These are phyloP conservation scores for Halisarca cf. caerulea DNA, from an alignment of 37 sponge, comb jelly and placozoan genomes.

Conservation along the genomic window DNA sequence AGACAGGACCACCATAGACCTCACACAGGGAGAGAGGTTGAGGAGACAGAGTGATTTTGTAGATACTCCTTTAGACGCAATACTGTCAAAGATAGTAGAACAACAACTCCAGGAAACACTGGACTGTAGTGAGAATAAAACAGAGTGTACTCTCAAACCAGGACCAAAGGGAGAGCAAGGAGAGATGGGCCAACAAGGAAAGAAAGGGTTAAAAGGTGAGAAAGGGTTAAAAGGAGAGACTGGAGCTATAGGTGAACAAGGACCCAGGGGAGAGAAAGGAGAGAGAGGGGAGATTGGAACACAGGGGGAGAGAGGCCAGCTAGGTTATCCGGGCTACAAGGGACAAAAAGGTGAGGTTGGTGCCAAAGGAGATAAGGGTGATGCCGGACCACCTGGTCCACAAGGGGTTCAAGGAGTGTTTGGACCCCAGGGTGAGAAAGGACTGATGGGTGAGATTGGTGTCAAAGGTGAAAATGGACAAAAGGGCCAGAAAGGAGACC, in stretches of 20 bases:
- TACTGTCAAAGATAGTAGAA: too few species aligned
- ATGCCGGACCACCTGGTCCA: neutral
- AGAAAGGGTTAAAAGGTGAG: neutral
- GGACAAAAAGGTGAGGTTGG: conserved; percentile 11
- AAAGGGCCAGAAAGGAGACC: neutral
- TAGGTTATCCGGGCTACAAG: too few species aligned
- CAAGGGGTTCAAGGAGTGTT: neutral
- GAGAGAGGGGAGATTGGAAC: too few species aligned
- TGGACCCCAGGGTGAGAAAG: neutral
- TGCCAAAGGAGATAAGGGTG: neutral
- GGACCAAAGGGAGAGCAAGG: conserved; percentile 1
- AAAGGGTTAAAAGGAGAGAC: neutral
- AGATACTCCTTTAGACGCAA: too few species aligned
- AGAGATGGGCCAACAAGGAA: neutral
- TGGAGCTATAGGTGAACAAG: neutral
- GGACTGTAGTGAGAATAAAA: too few species aligned
- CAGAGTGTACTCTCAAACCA: neutral
- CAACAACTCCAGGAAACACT: too few species aligned
- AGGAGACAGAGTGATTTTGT: too few species aligned
- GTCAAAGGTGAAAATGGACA: neutral
- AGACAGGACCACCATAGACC: too few species aligned
- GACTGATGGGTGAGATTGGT: neutral
- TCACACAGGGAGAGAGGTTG: too few species aligned
- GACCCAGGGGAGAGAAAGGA: neutral
- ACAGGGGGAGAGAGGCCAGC: too few species aligned